A percentile compares a stretch with the other conserved stretches of the same genome.
Evolutionary conservation across 1,140 invertebrate genomes (phyloP).

Genomic region (Ostrea edulis): DNA sequence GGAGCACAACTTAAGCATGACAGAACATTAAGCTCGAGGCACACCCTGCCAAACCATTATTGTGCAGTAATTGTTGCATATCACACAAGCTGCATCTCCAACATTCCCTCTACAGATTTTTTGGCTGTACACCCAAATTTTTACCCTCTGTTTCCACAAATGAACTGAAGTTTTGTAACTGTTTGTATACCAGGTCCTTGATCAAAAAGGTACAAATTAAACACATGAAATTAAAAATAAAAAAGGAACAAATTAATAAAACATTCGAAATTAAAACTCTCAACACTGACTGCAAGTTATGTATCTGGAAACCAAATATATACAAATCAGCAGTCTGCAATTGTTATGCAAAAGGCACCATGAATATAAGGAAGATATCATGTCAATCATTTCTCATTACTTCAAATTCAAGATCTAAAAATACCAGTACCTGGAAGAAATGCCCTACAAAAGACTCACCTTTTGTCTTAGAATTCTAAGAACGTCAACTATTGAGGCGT

Average conservation of each 20-base stretch:
- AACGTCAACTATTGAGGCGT: not conserved
- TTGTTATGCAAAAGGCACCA: not conserved
- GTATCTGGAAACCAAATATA: not conserved
- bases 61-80: conserved; percentile 35
- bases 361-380: not conserved
- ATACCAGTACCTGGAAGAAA: not conserved
- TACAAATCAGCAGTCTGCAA: not conserved
- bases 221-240: too few relatives aligned
- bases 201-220: not conserved
- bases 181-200: not conserved
- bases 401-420: not conserved
- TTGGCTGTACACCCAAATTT: conserved; percentile 23
- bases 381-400: not conserved
- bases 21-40: not conserved
- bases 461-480: not conserved
- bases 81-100: not conserved
- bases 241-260: too few relatives aligned
- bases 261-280: not conserved
- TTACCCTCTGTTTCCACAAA: not conserved
- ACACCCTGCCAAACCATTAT: conserved; percentile 16
- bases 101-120: not conserved
- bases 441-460: not conserved
- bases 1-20: conserved; percentile 28
- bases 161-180: not conserved
- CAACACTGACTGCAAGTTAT: not conserved